phyloP scores from a whole-genome alignment of 2,113 vertebrate genomes.

The Aspiorhynchus laticeps region DNA sequence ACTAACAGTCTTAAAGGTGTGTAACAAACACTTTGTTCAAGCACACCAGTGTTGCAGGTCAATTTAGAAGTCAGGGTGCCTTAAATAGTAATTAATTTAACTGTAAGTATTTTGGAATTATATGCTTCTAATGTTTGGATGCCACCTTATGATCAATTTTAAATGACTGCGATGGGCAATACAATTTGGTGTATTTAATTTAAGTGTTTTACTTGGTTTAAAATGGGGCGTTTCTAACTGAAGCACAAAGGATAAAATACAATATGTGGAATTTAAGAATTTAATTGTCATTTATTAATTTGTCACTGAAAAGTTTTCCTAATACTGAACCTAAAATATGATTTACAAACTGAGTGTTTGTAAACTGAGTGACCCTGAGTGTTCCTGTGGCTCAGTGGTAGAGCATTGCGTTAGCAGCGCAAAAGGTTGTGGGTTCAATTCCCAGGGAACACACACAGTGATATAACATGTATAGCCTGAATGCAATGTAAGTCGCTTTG shows the following conservation, averaged over 20 bases:
- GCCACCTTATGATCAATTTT: background rate
- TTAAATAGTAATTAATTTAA: background rate
- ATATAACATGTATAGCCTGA: too few species aligned
- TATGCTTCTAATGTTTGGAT: background rate
- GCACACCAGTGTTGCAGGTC: background rate
- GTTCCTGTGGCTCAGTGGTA: too few species aligned
- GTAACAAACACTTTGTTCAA: background rate
- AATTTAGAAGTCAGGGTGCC: background rate
- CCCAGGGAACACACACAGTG: too few species aligned
- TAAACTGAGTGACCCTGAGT: too few species aligned
- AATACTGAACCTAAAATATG: background rate
- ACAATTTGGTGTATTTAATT: background rate
- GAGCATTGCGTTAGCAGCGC: too few species aligned
- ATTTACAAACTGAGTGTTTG: too few species aligned
- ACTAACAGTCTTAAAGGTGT: constrained; percentile 5
- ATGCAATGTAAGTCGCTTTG: too few species aligned
- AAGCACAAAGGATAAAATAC: background rate
- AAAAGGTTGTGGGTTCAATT: too few species aligned
- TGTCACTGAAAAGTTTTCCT: background rate
- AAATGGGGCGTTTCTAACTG: background rate
- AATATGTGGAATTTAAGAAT: background rate
- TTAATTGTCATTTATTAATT: background rate
- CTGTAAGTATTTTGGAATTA: background rate
- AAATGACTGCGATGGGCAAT: background rate
- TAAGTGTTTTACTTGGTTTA: background rate